Base-by-base conservation (phyloP, 1,140 invertebrate genomes). In the Apis cerana region DNA sequence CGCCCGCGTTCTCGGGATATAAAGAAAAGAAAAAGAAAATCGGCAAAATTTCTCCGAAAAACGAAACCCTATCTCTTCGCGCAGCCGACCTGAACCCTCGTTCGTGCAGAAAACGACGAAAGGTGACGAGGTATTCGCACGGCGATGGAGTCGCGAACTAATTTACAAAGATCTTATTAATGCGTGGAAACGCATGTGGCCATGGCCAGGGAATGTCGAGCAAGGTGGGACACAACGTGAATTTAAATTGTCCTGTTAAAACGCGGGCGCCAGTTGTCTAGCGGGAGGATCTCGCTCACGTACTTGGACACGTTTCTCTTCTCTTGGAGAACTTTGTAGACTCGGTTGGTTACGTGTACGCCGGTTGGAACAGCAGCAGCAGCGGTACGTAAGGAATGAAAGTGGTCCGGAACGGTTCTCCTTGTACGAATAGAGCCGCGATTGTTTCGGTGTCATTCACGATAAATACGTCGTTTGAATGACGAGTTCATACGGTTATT, bases 181-280 rank as follows among this genome's bases (percentile, higher is more conserved):
- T 88, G 89, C 85, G 76, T 74, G 80, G 87, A 89, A 88, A 85
- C 84, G 86, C 81, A 83, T 85, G 86, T 70, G 74, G 75, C 81
- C 72, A 58, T 58, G 65, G 43, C 69, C 61, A 72, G 75, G 75
- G 87, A 76, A 74, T 58, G 74, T 52, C 56, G 74, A 81, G 76
- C 69, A 86, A 89, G 83, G 74, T 68, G 61, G 61, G 83, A 91
- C 90, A 87, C 84, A 75, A 89, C 84, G 88, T 91, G 91, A 92
- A 92, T 92, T 92, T 91, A 92, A 92, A 92, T 92, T 84, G 90
- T 90, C 88, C 84, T 90, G 85, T 91, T 91, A 91, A 33, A 91
- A 89, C 77, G 84, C 88, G 90, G 90, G 90, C 91, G 86, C 88
- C 89, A 89, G 89, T 92, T 92, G 91, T 92, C 91, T 92, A 92